phyloP scores from a whole-genome alignment of 2,113 vertebrate genomes.

The Caranx melampygus region DNA sequence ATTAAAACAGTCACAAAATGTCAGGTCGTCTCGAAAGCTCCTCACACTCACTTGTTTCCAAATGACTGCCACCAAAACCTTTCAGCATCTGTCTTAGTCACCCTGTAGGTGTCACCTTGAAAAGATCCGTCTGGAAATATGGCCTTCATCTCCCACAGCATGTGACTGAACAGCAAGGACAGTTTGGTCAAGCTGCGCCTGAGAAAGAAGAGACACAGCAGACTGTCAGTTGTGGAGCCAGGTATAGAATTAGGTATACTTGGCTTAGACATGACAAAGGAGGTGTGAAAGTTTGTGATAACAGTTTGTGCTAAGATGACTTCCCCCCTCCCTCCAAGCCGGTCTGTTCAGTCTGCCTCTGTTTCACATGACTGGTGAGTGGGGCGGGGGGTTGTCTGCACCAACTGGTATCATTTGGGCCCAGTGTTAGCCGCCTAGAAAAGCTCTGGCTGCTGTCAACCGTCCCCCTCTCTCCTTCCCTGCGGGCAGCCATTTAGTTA shows the following conservation, averaged over 20 bases:
- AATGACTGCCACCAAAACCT: constrained; percentile 87
- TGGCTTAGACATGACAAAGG: neutral
- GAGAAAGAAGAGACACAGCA: constrained; percentile 12
- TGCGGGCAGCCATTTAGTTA: no score
- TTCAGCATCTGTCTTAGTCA: constrained; percentile 80
- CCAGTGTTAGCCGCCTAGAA: no score
- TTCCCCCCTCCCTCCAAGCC: no score
- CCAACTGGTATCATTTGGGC: no score
- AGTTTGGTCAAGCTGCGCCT: constrained; percentile 90
- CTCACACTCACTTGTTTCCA: constrained; percentile 81
- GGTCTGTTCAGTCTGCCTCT: no score
- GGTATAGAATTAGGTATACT: neutral
- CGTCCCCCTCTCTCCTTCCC: no score
- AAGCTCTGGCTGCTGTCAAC: no score
- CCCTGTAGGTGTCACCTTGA: constrained; percentile 83
- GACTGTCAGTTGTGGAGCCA: constrained; percentile 9
- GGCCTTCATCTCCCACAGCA: constrained; percentile 85
- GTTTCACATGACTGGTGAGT: no score
- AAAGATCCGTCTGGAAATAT: constrained; percentile 85
- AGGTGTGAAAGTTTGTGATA: neutral
- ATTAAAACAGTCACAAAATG: neutral
- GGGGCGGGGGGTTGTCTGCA: no score
- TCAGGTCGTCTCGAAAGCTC: neutral
- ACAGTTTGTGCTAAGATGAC: no score
- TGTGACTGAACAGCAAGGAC: constrained; percentile 91